Evolutionary conservation across 1,140 invertebrate species (phyloP), one percentile per base, ranked within the genome.

Genomic region (Temnothorax nylanderi): DNA sequence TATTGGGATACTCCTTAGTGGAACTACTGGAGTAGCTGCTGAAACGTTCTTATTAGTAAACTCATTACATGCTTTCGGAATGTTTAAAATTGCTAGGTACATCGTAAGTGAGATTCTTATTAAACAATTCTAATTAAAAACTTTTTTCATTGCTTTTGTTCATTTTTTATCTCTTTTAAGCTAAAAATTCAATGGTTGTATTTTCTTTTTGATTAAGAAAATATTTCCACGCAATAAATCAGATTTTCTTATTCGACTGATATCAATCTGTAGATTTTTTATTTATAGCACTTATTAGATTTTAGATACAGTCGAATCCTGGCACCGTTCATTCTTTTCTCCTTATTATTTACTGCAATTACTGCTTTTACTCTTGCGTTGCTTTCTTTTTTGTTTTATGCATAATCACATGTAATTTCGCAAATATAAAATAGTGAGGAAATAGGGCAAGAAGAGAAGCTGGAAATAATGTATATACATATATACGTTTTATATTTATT

Each of bases 1-100:
- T 77, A 60, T 90, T n/a, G 75, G 47, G 2, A 51, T 87, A 5
- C 7, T 86, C 0, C 21, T 69, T 49, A 44, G 62, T n/a, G 62
- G 32, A 0, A 89, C 76, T 2, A 58, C 87, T 58, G 85, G 88
- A 51, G n/a, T 92, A 76, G 91, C 86, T 32, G 76, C 88, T 37
- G 72, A 85, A 77, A 41, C 82, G 5, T 62, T 77, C 18, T 11
- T 21, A 34, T 76, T 85, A 54, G 10, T 21, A 54, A 64, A n/a
- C 1, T n/a, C 60, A 51, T 13, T 76, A 44, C 44, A 85, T 10
- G 47, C 34, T 64, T 85, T 75, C 0, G 72, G n/a, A 41, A 41
- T 85, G 58, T 85, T 77, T 65, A 54, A 77, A 77, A 34, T 85
- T 26, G 32, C 74, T 51, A 76, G 72, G 72, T 77, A 85, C 11